A percentile compares a stretch with the other conserved stretches of the same genome.
Conservation (phyloP, 1,140 invertebrate genomes). For the Solenopsis invicta region DNA sequence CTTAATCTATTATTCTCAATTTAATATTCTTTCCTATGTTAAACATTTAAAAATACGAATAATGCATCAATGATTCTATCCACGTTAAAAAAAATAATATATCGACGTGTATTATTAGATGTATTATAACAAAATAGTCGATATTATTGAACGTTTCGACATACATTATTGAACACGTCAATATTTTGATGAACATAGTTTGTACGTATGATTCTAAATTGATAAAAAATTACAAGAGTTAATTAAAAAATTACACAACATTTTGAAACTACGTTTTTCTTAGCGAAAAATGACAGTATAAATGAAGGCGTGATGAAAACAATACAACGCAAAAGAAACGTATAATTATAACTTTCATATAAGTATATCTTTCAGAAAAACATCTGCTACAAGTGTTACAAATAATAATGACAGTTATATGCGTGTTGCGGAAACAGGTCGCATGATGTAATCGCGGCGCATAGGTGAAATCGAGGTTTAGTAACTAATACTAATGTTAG, state of each 20-base stretch:
- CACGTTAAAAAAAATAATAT: background rate
- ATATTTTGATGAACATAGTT: background rate
- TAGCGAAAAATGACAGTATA: background rate
- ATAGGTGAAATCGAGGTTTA: constrained; percentile 1
- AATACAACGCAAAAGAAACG: background rate
- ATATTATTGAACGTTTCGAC: background rate
- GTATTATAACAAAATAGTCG: too few species aligned
- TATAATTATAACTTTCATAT: background rate
- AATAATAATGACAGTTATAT: constrained; percentile 11
- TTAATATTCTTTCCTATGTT: background rate
- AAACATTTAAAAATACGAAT: background rate
- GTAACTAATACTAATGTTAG: background rate
- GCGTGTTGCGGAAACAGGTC: background rate
- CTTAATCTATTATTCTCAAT: background rate
- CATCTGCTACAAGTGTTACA: background rate
- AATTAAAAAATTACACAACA: background rate
- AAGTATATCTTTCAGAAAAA: background rate
- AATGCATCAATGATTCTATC: background rate
- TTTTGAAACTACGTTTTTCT: background rate
- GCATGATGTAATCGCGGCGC: background rate
- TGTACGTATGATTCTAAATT: background rate
- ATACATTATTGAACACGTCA: background rate
- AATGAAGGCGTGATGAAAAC: background rate
- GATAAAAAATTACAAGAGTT: background rate
- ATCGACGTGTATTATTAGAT: background rate